phyloP scores from a whole-genome alignment of 2,797 vertebrate species.

The Etheostoma nigrum region DNA sequence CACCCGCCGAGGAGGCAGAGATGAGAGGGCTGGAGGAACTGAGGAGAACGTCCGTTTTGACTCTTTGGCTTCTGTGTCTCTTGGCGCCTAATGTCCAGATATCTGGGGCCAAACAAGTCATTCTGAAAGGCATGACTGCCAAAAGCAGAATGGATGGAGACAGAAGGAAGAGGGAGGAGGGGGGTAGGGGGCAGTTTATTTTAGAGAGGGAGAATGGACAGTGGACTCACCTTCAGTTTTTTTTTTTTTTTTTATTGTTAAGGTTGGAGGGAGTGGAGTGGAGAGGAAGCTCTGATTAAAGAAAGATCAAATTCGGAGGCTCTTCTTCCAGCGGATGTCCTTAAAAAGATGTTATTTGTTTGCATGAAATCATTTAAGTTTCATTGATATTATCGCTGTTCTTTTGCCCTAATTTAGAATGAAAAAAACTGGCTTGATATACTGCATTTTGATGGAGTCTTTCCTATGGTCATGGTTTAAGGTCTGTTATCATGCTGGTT shows the following conservation, averaged over 20 bases:
- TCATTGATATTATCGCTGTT: background rate
- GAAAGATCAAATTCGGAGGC: background rate
- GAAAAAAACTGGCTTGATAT: background rate
- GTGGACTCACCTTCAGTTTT: conserved; percentile 61
- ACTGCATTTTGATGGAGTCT: background rate
- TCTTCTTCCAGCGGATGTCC: background rate
- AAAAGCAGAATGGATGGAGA: conserved; percentile 48
- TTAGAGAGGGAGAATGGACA: conserved; percentile 14
- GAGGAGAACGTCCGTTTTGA: conserved; percentile 55
- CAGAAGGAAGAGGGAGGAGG: conserved; percentile 43
- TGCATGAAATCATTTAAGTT: too few species aligned
- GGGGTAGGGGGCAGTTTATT: conserved; percentile 41
- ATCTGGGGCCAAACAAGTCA: conserved; percentile 64
- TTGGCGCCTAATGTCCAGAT: conserved; percentile 67
- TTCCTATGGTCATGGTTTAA: background rate
- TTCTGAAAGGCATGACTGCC: conserved; percentile 65
- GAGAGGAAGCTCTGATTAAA: conserved; percentile 5
- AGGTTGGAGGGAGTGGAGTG: conserved; percentile 5
- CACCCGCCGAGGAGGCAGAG: conserved; percentile 72
- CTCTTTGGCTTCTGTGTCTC: conserved; percentile 69
- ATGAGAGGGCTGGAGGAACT: conserved; percentile 55
- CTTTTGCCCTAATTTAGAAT: background rate
- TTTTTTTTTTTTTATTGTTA: conserved; percentile 27
- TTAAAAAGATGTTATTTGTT: background rate
- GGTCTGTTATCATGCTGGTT: background rate